Base-by-base conservation (phyloP, 2,113 vertebrate species). In the Calonectris borealis region DNA sequence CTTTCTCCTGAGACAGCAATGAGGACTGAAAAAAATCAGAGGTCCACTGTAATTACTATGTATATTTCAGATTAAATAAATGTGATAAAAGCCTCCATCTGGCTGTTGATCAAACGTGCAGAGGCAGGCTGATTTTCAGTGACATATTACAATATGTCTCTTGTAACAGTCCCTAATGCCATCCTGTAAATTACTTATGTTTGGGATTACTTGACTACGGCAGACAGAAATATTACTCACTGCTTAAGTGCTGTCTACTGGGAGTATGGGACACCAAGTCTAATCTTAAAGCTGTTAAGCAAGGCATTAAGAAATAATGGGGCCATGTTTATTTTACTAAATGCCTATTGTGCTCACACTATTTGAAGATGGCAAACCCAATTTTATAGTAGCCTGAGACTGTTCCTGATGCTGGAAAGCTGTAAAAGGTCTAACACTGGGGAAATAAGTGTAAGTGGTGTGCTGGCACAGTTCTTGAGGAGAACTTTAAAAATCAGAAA, bases 11-110 rank as follows among this genome's bases (percentile, higher is more conserved):
- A 98, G 98, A 98, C 93, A 95, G 85, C 73, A 71, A 91, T n/a
- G 92, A 95, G 93, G 92, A 82, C 95, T 84, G 83, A 86, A 92
- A 42, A 89, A 92, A 98, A 98, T 96, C 97, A 98, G 98, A 98
- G 97, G 98, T 98, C 98, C 97, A 96, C 92, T 96, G 95, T 98
- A 98, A 98, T 98, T 98, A 98, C 96, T 97, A 98, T 97, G 98
- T 98, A 97, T 97, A 98, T 98, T 98, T 98, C 98, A 98, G 98
- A 98, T 97, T 98, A 98, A 98, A 98, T 98, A 98, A 98, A 98
- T 96, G 97, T 97, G 98, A 98, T 98, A 98, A 98, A 98, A 98
- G 97, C 95, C 96, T 98, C 97, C 98, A 98, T 98, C 98, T 98
- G 98, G 97, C 95, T 97, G 95, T 97, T 98, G 98, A 98, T 98